A percentile compares a stretch with the other conserved stretches of the same genome.
phyloP scores from a whole-genome alignment of 2,113 vertebrate species.

The Nycticorax nycticorax region DNA sequence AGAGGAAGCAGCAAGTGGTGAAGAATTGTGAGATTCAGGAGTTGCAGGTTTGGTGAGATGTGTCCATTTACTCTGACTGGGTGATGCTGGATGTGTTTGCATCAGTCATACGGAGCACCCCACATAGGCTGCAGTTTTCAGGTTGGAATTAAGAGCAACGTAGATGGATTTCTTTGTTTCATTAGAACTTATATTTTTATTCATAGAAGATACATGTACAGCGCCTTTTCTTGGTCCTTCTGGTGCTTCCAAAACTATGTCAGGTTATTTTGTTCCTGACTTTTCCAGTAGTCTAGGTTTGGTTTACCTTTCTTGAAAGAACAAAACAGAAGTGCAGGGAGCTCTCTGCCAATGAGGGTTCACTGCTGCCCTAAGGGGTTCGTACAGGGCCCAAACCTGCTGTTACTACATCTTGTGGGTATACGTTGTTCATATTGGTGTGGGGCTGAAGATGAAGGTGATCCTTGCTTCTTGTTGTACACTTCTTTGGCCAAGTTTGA shows the following conservation, averaged over 20 bases:
- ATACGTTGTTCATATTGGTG: fast-evolving
- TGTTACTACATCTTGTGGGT: neutral
- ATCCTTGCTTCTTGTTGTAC: neutral
- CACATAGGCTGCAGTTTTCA: neutral
- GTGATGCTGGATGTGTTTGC: neutral
- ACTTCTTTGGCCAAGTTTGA: neutral
- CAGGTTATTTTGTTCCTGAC: neutral
- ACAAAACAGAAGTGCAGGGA: neutral
- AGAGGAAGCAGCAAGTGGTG: neutral
- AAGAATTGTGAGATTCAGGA: neutral
- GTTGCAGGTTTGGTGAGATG: neutral
- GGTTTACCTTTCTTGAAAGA: neutral
- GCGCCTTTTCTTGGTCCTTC: neutral
- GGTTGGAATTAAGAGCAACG: neutral
- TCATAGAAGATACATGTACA: neutral
- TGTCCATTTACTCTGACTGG: neutral
- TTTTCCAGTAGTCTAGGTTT: neutral
- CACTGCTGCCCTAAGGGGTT: neutral
- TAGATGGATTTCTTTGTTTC: neutral
- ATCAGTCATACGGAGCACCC: neutral
- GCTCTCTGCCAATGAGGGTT: neutral
- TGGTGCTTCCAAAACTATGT: neutral
- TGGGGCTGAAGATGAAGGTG: neutral
- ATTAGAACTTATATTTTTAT: neutral
- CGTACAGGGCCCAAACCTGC: neutral